Conservation (phyloP, 2,888 invertebrate genomes). For the Ctenicera cuprea region DNA sequence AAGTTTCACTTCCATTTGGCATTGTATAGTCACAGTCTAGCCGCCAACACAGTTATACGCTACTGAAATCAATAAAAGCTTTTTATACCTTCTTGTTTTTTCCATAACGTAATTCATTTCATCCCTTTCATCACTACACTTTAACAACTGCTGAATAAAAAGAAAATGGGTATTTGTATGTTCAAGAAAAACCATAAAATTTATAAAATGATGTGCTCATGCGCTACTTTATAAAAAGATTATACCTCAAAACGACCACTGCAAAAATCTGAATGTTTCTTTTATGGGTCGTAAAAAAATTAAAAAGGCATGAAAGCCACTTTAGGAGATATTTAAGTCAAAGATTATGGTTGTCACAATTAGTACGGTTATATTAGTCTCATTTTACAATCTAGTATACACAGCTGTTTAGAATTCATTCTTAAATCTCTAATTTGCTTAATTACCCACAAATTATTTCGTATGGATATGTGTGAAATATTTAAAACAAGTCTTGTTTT, state of each 20-base stretch:
- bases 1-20: conserved; percentile 40
- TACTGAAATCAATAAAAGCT: conserved; percentile 83
- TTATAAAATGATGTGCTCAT: conserved; percentile 68
- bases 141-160: conserved; percentile 63
- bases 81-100: conserved; percentile 62
- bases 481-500: too few species aligned
- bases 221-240: conserved; percentile 66
- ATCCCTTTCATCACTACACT: conserved; percentile 54
- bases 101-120: conserved; percentile 57
- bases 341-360: conserved; percentile 61
- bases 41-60: conserved; percentile 78
- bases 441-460: background rate
- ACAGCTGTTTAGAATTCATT: conserved; percentile 17
- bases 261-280: conserved; percentile 61
- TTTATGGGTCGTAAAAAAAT: conserved; percentile 64
- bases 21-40: conserved; percentile 65
- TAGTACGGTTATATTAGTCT: conserved; percentile 53
- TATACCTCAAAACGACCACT: conserved; percentile 56
- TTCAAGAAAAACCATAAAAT: conserved; percentile 63
- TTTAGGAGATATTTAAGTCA: conserved; percentile 59
- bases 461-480: too few species aligned
- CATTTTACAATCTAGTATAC: conserved; percentile 35
- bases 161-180: conserved; percentile 63
- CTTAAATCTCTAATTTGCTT: conserved; percentile 9
- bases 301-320: conserved; percentile 60